These are phyloP conservation scores for Anoplophora glabripennis DNA, from an alignment of 1,140 invertebrate genomes.

Conservation along the genomic window DNA sequence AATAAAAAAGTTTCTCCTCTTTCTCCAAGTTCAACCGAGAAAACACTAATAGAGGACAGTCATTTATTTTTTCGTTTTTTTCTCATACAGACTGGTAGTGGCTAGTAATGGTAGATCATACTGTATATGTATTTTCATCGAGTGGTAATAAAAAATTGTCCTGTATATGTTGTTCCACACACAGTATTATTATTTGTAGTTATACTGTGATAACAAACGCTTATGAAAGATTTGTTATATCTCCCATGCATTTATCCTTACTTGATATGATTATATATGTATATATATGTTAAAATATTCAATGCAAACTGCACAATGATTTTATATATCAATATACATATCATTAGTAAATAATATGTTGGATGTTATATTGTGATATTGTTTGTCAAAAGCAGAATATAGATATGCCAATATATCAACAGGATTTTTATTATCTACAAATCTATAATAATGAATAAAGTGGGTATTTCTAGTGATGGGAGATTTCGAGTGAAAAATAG, in stretches of 20 bases:
- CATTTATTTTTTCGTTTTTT: too few species aligned
- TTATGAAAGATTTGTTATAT: conserved; percentile 12
- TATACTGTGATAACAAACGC: conserved; percentile 29
- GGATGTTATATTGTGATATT: conserved; percentile 19
- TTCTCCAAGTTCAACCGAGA: too few species aligned
- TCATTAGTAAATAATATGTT: conserved; percentile 7
- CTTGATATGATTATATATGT: conserved; percentile 1
- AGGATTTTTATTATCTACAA: neutral
- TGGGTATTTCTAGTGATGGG: too few species aligned
- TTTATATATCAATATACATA: conserved; percentile 4
- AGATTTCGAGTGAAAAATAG: too few species aligned
- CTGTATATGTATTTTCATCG: neutral
- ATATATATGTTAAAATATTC: conserved; percentile 6
- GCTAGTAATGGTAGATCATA: too few species aligned
- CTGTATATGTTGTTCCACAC: neutral
- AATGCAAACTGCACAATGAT: too few species aligned
- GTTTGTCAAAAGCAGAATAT: conserved; percentile 14
- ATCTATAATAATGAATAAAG: too few species aligned
- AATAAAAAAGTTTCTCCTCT: too few species aligned
- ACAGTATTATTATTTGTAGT: conserved; percentile 22
- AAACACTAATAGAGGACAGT: too few species aligned
- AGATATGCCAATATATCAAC: neutral
- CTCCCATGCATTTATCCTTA: neutral
- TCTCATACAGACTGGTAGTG: too few species aligned
- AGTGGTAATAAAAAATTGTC: too few species aligned